phyloP scores from a whole-genome alignment of 2,888 invertebrate genomes.

The Orthosia gracilis region DNA sequence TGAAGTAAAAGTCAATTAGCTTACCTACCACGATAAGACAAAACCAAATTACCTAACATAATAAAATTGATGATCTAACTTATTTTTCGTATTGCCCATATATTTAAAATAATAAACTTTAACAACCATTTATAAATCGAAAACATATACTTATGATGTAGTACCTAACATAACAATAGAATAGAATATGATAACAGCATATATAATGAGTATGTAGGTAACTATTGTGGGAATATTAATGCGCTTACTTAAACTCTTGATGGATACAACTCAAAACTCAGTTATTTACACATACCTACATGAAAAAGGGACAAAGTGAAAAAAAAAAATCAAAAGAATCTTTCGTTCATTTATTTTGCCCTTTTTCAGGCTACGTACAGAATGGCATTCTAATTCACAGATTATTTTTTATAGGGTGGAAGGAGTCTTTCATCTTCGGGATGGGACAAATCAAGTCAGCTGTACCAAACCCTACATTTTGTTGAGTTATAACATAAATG shows the following conservation, averaged over 20 bases:
- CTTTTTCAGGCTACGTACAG: too few relatives aligned
- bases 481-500: too few relatives aligned
- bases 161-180: constrained; percentile 8
- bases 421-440: too few relatives aligned
- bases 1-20: neutral
- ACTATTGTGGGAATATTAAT: constrained; percentile 3
- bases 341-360: too few relatives aligned
- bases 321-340: neutral
- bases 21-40: neutral
- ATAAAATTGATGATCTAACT: neutral
- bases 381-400: too few relatives aligned
- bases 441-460: too few relatives aligned
- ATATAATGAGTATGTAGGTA: neutral
- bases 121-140: neutral
- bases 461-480: too few relatives aligned
- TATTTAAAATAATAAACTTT: neutral
- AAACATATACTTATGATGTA: neutral
- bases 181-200: neutral
- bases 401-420: too few relatives aligned
- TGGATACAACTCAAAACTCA: neutral
- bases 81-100: neutral
- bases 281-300: neutral
- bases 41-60: neutral
- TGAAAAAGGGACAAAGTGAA: neutral
- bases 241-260: neutral